Conservation (phyloP, 2,113 vertebrate genomes). For the Okapia johnstoni region DNA sequence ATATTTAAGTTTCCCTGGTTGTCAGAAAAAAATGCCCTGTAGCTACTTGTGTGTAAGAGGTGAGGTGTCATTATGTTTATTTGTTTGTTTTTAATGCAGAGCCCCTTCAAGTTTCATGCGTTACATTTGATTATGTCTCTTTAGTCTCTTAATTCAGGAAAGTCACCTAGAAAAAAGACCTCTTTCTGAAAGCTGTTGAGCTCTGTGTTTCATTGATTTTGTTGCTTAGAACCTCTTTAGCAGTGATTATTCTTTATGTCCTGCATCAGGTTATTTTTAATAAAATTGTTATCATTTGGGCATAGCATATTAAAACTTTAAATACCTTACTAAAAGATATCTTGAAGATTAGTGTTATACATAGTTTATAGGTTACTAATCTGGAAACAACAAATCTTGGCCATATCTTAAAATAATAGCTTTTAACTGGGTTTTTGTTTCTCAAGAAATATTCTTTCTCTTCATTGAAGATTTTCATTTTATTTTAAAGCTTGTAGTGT, state of each 20-base stretch:
- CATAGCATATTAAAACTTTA: neutral
- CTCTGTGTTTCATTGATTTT: neutral
- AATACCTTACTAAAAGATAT: neutral
- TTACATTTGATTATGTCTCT: neutral
- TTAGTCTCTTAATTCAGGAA: neutral
- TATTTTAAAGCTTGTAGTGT: neutral
- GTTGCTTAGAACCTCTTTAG: neutral
- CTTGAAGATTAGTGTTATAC: neutral
- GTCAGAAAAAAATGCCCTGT: neutral
- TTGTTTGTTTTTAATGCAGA: neutral
- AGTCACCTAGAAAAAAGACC: neutral
- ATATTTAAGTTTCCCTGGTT: neutral
- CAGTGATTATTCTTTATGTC: neutral
- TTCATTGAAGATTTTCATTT: neutral
- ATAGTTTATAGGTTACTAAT: neutral
- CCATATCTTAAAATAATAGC: neutral
- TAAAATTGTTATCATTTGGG: neutral
- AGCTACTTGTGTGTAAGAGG: neutral
- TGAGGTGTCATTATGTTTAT: neutral
- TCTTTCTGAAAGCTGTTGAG: neutral
- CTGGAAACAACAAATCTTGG: neutral
- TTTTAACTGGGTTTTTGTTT: neutral
- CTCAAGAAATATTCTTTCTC: neutral
- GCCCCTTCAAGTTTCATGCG: neutral
- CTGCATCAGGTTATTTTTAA: neutral